Evolutionary conservation across 1,140 invertebrate species (phyloP), one percentile per base, ranked within the genome.

Genomic region (Bursaphelenchus mucronatus): DNA sequence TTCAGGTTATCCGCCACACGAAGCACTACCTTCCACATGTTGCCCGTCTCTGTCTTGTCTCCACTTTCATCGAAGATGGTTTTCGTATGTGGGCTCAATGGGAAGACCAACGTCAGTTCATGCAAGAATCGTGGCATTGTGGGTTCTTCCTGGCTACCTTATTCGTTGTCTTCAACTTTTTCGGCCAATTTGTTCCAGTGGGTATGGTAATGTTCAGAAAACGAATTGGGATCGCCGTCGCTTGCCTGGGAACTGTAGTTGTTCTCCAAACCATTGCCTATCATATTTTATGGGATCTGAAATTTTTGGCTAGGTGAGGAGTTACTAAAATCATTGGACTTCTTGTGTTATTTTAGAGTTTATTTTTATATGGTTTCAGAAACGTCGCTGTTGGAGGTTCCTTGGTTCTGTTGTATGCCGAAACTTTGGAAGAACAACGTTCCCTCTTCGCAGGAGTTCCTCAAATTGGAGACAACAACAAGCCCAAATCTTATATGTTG

Each of bases 31-130:
- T 99, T 73, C 96, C 96, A 19, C 95, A 94, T 67, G 85, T 97
- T 56, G 95, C 95, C 4, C 86, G 95, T 66, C 84, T 97, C 45
- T 99, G 94, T 82, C 87, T 99, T n/a, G 95, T 99, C 74, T 93
- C 93, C 64, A 99, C 96, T 73, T 99, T 99, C 85, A 86, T 99
- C 40, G 96, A 99, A 86, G 96, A 99, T 87, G 96, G 96, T 0
- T 86, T 98, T 46, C 87, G 96, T 67, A 99, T 99, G 96, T 98
- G 91, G 88, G 89, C 41, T 76, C 96, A 99, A 83, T 99, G 96
- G 95, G 87, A 87, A 43, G 93, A 97, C 79, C 96, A 99, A 81
- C 86, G 92, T 43, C 92, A 97, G 78, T 99, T 97, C 80, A 97
- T 97, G 91, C 69, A 75, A 80, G 88, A 91, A 82, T 92, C 91